Base-by-base conservation (phyloP, 2,797 vertebrate species). In the Hypotaenidia philippensis region DNA sequence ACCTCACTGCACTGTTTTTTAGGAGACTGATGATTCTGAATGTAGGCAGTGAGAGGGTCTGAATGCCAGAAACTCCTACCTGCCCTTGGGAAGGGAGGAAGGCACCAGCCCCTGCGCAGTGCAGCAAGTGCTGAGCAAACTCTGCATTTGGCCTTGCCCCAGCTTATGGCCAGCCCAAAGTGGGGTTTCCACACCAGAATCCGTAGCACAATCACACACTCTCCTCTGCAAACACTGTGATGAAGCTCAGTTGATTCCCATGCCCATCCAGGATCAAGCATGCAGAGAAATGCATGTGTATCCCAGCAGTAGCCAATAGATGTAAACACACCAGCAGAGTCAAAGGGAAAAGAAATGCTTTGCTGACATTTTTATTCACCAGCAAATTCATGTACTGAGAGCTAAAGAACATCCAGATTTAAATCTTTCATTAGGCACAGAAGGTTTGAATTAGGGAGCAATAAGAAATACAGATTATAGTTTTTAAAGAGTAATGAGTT, bases 341-440 rank as follows among this genome's bases (percentile, higher is more conserved):
- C 34, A 36, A 88, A 92, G 89, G 40, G 57, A 68, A 53, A 80
- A 86, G 83, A 71, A 84, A 68, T 55, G 56, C 52, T 95, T 90
- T 80, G 87, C 68, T 91, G 95, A 89, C 44, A 3, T 81, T 41
- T 91, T 92, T 96, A 94, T 94, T 94, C 82, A 89, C 89, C 88
- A 95, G 59, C 76, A 85, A 85, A 63, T 45, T 92, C 79, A 44
- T 77, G 49, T 96, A 92, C 93, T 88, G 83, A 96, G 91, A 91
- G 93, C 95, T 87, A 84, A 86, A 94, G 83, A 75, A 36, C 91
- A 96, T 91, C 93, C 95, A 87, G 75, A 93, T 60, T 90, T 97
- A 95, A 97, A 96, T 97, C 87, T 97, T 98, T 97, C 89, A 97
- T 97, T 93, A 97, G 86, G 76, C 94, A 93, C 44, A 31, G 69